Evolutionary conservation across 2,797 vertebrate genomes (phyloP).

Genomic region (Hydrophis major): DNA sequence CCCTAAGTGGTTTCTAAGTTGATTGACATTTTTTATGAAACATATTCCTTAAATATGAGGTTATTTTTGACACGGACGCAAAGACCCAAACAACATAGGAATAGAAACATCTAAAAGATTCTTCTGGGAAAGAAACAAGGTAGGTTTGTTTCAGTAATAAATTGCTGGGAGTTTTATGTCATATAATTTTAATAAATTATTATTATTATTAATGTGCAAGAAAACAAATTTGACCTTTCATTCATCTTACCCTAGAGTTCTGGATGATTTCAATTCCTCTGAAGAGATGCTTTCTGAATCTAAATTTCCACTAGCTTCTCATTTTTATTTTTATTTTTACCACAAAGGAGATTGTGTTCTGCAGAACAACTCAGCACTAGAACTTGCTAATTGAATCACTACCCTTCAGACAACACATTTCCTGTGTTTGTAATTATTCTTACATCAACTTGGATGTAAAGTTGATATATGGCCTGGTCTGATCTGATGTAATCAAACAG

Average conservation of each 20-base stretch:
- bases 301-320: background rate
- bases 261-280: background rate
- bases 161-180: background rate
- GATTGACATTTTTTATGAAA: background rate
- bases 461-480: background rate
- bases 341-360: background rate
- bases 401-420: background rate
- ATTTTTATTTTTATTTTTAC: background rate
- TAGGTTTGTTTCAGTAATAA: background rate
- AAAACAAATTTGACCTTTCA: background rate
- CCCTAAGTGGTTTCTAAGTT: background rate
- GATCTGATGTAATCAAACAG: background rate
- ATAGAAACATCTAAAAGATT: background rate
- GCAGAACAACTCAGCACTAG: background rate
- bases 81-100: background rate
- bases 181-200: background rate
- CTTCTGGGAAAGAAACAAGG: background rate
- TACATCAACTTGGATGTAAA: background rate
- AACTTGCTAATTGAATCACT: background rate
- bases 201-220: background rate
- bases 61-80: background rate
- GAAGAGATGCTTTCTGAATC: background rate
- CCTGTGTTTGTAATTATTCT: background rate
- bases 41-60: background rate
- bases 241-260: background rate